phyloP scores from a whole-genome alignment of 2,888 invertebrate genomes.

The Metellina segmentata region DNA sequence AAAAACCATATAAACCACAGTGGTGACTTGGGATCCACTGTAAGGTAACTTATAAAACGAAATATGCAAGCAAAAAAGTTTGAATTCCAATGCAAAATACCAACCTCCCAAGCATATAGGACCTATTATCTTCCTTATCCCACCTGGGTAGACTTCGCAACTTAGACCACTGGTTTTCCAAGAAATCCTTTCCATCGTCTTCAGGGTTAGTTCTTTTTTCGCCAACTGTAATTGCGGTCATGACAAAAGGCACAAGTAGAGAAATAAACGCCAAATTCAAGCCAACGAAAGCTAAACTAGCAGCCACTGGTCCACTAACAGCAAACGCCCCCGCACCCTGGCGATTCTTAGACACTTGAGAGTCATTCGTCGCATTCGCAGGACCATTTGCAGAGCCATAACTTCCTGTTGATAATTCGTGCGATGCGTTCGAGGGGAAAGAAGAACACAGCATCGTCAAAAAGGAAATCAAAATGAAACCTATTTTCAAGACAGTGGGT shows the following conservation, averaged over 20 bases:
- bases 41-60: too few relatives aligned
- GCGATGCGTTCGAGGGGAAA: constrained; percentile 7
- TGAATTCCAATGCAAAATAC: neutral
- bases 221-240: constrained; percentile 37
- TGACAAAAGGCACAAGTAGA: constrained; percentile 49
- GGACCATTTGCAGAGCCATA: neutral
- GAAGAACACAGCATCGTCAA: constrained; percentile 8
- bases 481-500: neutral
- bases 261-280: constrained; percentile 62
- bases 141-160: constrained; percentile 4
- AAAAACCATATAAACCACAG: too few relatives aligned
- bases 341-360: neutral
- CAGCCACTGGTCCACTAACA: constrained; percentile 50
- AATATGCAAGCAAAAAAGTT: too few relatives aligned
- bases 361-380: neutral
- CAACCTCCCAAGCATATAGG: neutral
- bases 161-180: constrained; percentile 23
- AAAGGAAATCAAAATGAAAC: constrained; percentile 13
- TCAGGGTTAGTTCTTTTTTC: constrained; percentile 13
- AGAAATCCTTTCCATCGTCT: neutral
- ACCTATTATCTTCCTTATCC: neutral
- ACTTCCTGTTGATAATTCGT: neutral
- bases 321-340: constrained; percentile 4
- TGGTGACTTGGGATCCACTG: too few relatives aligned
- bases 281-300: constrained; percentile 56